These are phyloP conservation scores for Antedon mediterranea DNA, from an alignment of 53 echinoderm and acorn worm genomes.

Conservation along the genomic window DNA sequence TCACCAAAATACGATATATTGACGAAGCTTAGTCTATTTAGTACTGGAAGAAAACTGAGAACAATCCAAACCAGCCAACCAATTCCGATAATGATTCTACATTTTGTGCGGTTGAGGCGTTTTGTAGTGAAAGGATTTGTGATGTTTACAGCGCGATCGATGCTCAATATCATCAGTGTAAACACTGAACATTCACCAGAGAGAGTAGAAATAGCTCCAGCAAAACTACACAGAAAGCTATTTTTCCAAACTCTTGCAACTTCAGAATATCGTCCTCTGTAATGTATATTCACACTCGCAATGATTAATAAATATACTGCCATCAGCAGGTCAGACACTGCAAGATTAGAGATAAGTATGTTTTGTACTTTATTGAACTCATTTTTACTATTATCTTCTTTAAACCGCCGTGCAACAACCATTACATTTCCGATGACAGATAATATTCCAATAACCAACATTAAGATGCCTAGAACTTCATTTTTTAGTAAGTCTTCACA, in stretches of 20 bases:
- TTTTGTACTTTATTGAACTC: conserved; percentile 49
- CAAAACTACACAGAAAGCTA: conserved; percentile 74
- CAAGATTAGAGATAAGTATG: conserved; percentile 74
- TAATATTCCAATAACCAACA: conserved; percentile 74
- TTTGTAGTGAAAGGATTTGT: conserved; percentile 80
- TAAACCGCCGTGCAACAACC: conserved; percentile 59
- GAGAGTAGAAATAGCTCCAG: conserved; percentile 70
- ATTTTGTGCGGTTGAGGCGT: conserved; percentile 75
- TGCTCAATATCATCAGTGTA: conserved; percentile 61
- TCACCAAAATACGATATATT: conserved; percentile 38
- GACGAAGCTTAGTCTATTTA: background rate
- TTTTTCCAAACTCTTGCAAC: background rate
- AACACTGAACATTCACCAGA: conserved; percentile 85
- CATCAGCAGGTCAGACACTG: conserved; percentile 76
- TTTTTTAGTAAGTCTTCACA: conserved; percentile 76
- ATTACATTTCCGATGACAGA: conserved; percentile 76
- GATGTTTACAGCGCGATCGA: conserved; percentile 71
- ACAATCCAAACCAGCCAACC: conserved; percentile 59
- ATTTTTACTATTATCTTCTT: background rate
- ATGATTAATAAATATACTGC: conserved; percentile 84
- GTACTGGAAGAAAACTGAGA: conserved; percentile 73
- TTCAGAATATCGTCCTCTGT: conserved; percentile 19
- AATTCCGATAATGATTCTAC: conserved; percentile 45
- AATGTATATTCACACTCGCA: conserved; percentile 70
- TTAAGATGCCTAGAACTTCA: conserved; percentile 65